Conservation (phyloP, 2,797 vertebrate genomes). For the Zenarchopterus dispar region DNA sequence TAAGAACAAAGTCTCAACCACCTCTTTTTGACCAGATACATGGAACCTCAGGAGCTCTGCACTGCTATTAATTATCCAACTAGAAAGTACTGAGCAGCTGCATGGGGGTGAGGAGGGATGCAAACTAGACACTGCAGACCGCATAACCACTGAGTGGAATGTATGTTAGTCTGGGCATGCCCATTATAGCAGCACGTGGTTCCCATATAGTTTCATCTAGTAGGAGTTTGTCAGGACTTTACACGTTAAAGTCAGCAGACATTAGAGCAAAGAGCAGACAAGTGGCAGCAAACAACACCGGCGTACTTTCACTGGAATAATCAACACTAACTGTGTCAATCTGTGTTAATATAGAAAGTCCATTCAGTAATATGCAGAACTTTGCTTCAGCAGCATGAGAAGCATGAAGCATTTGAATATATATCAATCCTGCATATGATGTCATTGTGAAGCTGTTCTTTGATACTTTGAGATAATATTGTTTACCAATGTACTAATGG, state of each 20-base stretch:
- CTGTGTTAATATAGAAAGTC: no score
- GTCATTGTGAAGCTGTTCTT: no score
- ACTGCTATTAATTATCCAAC: slow-evolving; percentile 49
- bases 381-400: no score
- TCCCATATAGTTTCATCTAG: slow-evolving; percentile 72
- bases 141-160: slow-evolving; percentile 85
- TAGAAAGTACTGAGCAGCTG: slow-evolving; percentile 33
- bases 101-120: slow-evolving; percentile 44
- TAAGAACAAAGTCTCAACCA: slow-evolving; percentile 19
- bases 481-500: no score
- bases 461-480: no score
- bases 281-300: background rate
- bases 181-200: slow-evolving; percentile 75
- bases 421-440: no score
- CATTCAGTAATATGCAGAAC: no score
- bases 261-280: background rate
- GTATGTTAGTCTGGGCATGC: slow-evolving; percentile 84
- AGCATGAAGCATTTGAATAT: no score
- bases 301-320: background rate
- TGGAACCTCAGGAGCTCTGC: slow-evolving; percentile 43
- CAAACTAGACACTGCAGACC: slow-evolving; percentile 63
- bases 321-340: no score
- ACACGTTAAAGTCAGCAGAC: slow-evolving; percentile 16
- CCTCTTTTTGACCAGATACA: slow-evolving; percentile 20
- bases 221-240: slow-evolving; percentile 27